A percentile compares a stretch with the other conserved stretches of the same genome.
These are phyloP conservation scores for Acridotheres tristis DNA, from an alignment of 2,797 vertebrate genomes.

Conservation along the genomic window DNA sequence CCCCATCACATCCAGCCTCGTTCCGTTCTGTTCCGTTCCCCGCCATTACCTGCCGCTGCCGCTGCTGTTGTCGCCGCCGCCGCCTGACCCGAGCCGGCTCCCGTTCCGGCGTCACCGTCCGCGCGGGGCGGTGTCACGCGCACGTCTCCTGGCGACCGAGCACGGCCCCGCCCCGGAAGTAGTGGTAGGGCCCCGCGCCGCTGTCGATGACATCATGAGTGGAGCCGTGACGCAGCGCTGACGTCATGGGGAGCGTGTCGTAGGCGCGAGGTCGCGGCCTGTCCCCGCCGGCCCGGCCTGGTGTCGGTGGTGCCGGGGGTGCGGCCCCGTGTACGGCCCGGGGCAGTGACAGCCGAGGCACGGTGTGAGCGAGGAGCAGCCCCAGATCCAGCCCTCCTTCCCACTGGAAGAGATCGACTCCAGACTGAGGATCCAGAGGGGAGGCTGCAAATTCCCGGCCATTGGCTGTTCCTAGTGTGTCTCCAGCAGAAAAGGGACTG, in stretches of 20 bases:
- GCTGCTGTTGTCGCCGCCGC: background rate
- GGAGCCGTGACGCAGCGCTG: accelerated
- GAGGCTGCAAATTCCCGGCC: background rate
- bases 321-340: background rate
- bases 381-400: accelerated
- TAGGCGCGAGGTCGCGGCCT: background rate
- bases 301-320: background rate
- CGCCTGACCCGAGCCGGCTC: background rate
- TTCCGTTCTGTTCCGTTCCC: background rate
- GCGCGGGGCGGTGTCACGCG: background rate
- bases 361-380: accelerated
- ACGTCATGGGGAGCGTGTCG: background rate
- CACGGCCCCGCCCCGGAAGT: background rate
- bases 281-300: too few relatives aligned
- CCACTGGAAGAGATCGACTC: accelerated
- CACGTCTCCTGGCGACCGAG: background rate
- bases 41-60: background rate
- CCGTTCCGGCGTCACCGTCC: background rate
- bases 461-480: background rate
- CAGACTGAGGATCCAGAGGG: background rate
- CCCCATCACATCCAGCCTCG: background rate
- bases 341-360: accelerated
- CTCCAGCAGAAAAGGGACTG: background rate
- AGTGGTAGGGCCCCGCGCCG: accelerated
- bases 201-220: accelerated